Evolutionary conservation across 2,113 vertebrate species (phyloP), one percentile per base, ranked within the genome.

Genomic region (Lepisosteus osseus): DNA sequence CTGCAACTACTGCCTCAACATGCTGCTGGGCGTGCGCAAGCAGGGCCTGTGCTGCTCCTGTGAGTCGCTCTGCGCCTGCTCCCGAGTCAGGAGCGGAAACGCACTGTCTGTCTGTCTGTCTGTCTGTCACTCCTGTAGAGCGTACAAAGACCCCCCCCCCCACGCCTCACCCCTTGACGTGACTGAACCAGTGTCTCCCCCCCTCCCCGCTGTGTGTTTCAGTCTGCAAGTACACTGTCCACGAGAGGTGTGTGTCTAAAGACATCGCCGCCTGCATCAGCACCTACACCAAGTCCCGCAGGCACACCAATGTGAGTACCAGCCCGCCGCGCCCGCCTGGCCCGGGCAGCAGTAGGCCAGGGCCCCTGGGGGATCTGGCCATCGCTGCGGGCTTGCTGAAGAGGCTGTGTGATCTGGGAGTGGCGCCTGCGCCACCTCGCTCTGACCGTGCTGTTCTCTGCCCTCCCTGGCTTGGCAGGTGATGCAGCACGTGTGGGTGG

Each of bases 161-260:
- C 2, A 3, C 15, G 12, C 17, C 44, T 6, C 51, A 41, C 47
- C 47, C 54, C 64, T 71, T 17, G 4, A 54, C 42, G 6, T 6
- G 8, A 54, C 41, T 47, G 42, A 40, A 59, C 45, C 44, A 15
- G 54, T 69, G 68, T 13, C 44, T 41, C 11, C 47, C 45, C 51
- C 56, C 12, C 42, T 45, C 43, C 43, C 45, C 15, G 12, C 42
- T 72, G 54, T 76, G 8, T 9, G 0, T 76, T 79, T 1, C 86
- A 98, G 96, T 95, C 86, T 98, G 96, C 90, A 98, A 97, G 88
- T 98, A 97, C 82, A 97, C 96, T 0, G 95, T 97, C 77, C 96
- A 98, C 0, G 94, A 97, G 71, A 93, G 95, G 79, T 98, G 96
- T 12, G 95, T 96, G 67, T 95, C 95, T 89, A 95, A 96, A 91